A percentile compares a stretch with the other conserved stretches of the same genome.
Evolutionary conservation across 35 echinoderm and acorn worm species (phyloP).

Genomic region (Amphiura filiformis): DNA sequence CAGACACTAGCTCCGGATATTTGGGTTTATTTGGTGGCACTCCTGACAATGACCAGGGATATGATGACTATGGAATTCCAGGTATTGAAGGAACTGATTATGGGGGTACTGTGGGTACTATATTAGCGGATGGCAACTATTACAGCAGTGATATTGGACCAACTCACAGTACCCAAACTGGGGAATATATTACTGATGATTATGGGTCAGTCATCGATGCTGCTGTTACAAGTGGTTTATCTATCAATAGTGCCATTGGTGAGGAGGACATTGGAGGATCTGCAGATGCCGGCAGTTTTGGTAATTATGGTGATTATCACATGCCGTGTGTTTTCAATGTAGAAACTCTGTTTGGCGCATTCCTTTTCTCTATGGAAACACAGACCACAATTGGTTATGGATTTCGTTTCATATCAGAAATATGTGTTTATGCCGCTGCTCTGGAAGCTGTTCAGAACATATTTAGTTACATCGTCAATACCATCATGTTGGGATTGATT

Average conservation of each 20-base stretch:
- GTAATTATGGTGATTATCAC: background rate
- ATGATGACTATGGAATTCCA: background rate
- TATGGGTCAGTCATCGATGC: too few relatives aligned
- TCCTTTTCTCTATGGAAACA: conserved; percentile 95
- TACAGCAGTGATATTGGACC: too few relatives aligned
- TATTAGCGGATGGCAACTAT: too few relatives aligned
- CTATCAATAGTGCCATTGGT: too few relatives aligned
- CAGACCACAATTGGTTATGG: conserved; percentile 98
- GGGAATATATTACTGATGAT: too few relatives aligned
- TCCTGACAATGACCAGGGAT: background rate
- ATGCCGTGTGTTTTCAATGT: conserved; percentile 84
- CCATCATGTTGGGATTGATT: conserved; percentile 92
- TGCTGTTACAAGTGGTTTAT: background rate
- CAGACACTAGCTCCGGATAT: background rate
- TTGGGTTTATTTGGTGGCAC: conserved; percentile 16
- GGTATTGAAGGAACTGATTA: background rate
- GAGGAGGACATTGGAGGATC: conserved; percentile 46
- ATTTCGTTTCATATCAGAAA: conserved; percentile 75
- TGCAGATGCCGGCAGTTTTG: background rate
- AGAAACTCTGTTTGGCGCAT: conserved; percentile 74
- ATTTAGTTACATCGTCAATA: conserved; percentile 84
- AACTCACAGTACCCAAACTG: too few relatives aligned
- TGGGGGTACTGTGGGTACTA: too few relatives aligned
- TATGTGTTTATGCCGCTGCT: conserved; percentile 61
- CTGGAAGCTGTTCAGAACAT: conserved; percentile 81